These are phyloP conservation scores for Eidolon dupreanum DNA, from an alignment of 2,797 vertebrate genomes.

Conservation along the genomic window DNA sequence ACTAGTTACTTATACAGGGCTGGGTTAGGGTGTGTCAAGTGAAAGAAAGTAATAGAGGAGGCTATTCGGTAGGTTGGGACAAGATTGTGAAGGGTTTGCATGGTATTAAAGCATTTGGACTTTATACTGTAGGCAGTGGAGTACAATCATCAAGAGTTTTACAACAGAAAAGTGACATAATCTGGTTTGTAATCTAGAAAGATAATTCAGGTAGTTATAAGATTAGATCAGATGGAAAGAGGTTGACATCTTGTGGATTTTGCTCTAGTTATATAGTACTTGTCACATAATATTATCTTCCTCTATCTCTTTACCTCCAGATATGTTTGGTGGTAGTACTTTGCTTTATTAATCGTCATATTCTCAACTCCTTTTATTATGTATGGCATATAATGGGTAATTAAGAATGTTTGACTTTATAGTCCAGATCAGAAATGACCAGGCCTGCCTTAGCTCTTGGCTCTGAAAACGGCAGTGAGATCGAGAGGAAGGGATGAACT, in stretches of 20 bases:
- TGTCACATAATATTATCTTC: background rate
- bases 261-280: background rate
- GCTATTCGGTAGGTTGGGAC: background rate
- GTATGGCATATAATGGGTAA: background rate
- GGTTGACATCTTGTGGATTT: background rate
- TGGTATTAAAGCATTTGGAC: background rate
- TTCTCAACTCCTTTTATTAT: background rate
- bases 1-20: background rate
- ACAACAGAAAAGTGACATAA: background rate
- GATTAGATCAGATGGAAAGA: slow-evolving; percentile 14
- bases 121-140: background rate
- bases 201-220: background rate
- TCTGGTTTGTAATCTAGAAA: slow-evolving; percentile 40
- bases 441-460: background rate
- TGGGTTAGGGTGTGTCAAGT: background rate
- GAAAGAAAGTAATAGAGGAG: background rate
- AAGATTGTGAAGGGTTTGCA: background rate
- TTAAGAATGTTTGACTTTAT: background rate
- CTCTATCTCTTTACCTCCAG: background rate
- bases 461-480: slow-evolving; percentile 2
- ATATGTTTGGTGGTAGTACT: background rate
- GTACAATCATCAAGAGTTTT: background rate
- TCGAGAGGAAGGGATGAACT: background rate
- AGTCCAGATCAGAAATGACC: background rate
- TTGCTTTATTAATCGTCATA: slow-evolving; percentile 34